These are phyloP conservation scores for Scophthalmus maximus DNA, from an alignment of 2,113 vertebrate species.

Conservation along the genomic window DNA sequence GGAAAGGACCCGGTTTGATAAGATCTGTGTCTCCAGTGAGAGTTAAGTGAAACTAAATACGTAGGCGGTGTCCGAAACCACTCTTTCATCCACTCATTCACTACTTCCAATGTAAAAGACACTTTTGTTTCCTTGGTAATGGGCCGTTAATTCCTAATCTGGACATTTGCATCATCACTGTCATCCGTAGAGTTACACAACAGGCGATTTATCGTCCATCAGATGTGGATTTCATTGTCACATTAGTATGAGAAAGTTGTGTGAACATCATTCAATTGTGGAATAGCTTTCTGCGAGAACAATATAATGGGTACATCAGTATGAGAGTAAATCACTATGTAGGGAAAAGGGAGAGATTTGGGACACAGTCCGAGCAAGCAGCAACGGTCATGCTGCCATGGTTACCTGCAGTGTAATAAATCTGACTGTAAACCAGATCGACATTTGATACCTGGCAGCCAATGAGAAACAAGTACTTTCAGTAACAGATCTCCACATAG, in stretches of 20 bases:
- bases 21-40: neutral
- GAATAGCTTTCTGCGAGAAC: too few species aligned
- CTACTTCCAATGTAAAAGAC: neutral
- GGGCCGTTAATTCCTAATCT: neutral
- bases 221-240: neutral
- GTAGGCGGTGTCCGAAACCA: neutral
- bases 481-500: neutral
- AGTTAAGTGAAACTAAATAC: conserved; percentile 1
- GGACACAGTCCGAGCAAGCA: neutral
- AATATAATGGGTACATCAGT: neutral
- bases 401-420: neutral
- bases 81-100: neutral
- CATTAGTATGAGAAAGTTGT: neutral
- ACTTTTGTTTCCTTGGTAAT: neutral
- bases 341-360: neutral
- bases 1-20: neutral
- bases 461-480: too few species aligned
- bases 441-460: too few species aligned
- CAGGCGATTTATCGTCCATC: neutral
- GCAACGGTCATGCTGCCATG: neutral
- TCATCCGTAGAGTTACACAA: neutral
- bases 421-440: neutral
- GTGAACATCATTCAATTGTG: too few species aligned
- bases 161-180: neutral
- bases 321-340: neutral